phyloP scores from a whole-genome alignment of 2,113 vertebrate genomes.

The Mus pahari region DNA sequence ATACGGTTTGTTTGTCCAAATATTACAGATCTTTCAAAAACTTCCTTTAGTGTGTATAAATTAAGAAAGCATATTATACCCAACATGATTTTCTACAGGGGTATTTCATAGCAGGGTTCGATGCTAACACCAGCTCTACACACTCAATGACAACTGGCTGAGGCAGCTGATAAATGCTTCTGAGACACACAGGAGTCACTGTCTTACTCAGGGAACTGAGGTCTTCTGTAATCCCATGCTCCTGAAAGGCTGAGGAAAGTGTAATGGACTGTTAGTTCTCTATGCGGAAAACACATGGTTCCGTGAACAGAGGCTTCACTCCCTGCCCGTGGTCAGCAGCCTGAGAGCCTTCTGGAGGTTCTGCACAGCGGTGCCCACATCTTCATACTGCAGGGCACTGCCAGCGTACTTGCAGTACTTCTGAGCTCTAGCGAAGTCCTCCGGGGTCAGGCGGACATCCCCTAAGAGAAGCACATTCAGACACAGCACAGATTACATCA shows the following conservation, averaged over 20 bases:
- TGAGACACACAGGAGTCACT: constrained; percentile 80
- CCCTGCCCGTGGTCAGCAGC: constrained; percentile 95
- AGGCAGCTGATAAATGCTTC: constrained; percentile 78
- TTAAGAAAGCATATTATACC: constrained; percentile 60
- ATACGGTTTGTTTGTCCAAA: constrained; percentile 26
- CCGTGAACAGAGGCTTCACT: constrained; percentile 90
- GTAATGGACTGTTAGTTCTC: constrained; percentile 85
- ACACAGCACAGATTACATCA: constrained; percentile 54
- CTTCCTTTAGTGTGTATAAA: constrained; percentile 56
- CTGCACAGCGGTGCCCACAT: constrained; percentile 94
- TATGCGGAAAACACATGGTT: constrained; percentile 69
- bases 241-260: constrained; percentile 80
- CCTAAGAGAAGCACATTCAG: constrained; percentile 86
- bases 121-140: constrained; percentile 54
- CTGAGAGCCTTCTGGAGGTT: constrained; percentile 98
- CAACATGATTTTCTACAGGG: constrained; percentile 56
- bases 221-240: constrained; percentile 82
- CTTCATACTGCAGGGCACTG: constrained; percentile 98
- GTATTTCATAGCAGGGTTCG: constrained; percentile 63
- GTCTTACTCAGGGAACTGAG: constrained; percentile 76
- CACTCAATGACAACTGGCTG: constrained; percentile 72
- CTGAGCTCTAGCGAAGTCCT: constrained; percentile 97
- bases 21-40: constrained; percentile 29
- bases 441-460: constrained; percentile 91
- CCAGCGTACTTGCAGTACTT: constrained; percentile 98